phyloP scores from a whole-genome alignment of 1,140 invertebrate species.

The Antheraea mylitta region DNA sequence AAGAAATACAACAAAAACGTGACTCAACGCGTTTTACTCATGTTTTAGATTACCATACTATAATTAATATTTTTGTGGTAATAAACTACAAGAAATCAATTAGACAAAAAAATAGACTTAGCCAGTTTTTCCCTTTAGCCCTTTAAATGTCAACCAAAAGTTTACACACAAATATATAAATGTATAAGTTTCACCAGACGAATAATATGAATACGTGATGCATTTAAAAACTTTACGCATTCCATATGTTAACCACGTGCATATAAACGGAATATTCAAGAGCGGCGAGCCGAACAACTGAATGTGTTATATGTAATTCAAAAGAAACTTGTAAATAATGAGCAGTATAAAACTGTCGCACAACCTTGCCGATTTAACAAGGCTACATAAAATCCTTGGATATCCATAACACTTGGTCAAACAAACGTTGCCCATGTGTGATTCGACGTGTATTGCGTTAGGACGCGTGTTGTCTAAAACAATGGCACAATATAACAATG shows the following conservation, averaged over 20 bases:
- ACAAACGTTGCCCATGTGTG: neutral
- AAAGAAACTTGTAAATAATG: neutral
- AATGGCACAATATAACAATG: neutral
- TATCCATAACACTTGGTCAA: slow-evolving; percentile 1
- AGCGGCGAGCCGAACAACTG: neutral
- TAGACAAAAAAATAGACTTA: no score
- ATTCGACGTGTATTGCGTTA: neutral
- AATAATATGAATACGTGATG: neutral
- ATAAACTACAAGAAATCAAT: no score
- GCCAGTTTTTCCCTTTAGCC: no score
- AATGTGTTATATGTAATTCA: neutral
- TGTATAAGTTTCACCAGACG: neutral
- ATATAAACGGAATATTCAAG: neutral
- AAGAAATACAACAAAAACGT: no score
- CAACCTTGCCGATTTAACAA: neutral
- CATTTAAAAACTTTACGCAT: neutral
- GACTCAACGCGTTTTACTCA: no score
- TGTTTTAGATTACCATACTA: no score
- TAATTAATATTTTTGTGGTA: no score
- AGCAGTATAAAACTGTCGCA: neutral
- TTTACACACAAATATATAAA: neutral
- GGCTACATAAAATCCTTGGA: neutral
- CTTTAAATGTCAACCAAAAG: neutral
- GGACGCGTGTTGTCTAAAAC: neutral
- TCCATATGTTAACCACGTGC: neutral